Base-by-base conservation (phyloP, 2,797 vertebrate genomes). In the Australoheros facetus region DNA sequence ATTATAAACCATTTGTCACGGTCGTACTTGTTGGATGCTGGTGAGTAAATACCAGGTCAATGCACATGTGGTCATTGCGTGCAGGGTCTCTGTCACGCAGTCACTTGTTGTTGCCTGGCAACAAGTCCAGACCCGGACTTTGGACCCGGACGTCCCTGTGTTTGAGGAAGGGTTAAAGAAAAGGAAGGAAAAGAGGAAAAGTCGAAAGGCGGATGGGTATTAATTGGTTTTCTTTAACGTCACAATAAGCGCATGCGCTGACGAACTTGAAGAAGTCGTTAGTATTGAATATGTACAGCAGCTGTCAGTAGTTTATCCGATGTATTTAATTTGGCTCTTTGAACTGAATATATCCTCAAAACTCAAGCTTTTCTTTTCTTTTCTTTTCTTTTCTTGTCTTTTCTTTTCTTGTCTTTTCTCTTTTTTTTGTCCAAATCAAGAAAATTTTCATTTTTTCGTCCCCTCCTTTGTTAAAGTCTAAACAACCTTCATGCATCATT, bases 21-120 rank as follows among this genome's bases (percentile, higher is more conserved):
- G 34, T 55, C 12, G 72, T 9, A 23, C 7, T 12, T 57, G 1
- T 6, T 21, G 28, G 73, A 77, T 64, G 80, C 59, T 51, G 53
- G 30, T 59, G 34, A 11, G 21, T 70, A 71, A 60, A 77, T 5
- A 80, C 6, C 42, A 17, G 51, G 64, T 79, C 42, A 72, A 75
- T 37, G 37, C 53, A 16, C 85, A 70, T 77, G 48, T 56, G 82
- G 75, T 64, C 53, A 56, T 2, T 71, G 57, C 13, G 48, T n/a
- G 3, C 54, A 12, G 69, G 23, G 79, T 88, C 84, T 79, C 71
- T 71, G 77, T 85, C 81, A 51, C 17, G 10, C 73, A 48, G 84
- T 91, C 84, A 90, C 91, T 64, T 90, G 90, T 16, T 84, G 89
- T 86, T 86, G 77, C 87, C 75, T 69, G 78, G 86, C 74, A 89